phyloP scores from a whole-genome alignment of 2,113 vertebrate species.

The Leiothrix lutea region DNA sequence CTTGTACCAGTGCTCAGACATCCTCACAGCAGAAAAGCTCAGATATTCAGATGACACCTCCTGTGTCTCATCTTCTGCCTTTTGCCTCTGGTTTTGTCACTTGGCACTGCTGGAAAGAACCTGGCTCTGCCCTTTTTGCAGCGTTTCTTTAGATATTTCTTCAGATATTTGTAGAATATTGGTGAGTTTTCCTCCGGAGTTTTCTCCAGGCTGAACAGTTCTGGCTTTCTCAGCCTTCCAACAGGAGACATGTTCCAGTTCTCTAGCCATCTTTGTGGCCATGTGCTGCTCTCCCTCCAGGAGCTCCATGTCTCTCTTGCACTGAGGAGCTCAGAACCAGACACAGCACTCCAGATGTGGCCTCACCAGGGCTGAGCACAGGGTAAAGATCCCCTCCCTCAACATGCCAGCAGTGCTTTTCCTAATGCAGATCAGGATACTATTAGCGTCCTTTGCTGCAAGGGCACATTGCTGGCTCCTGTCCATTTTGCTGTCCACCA shows the following conservation, averaged over 20 bases:
- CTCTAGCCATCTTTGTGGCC: neutral
- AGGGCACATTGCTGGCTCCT: neutral
- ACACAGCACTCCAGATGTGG: neutral
- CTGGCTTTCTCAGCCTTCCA: neutral
- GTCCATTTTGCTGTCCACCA: neutral
- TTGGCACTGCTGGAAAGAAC: neutral
- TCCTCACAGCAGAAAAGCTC: neutral
- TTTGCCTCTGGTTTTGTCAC: neutral
- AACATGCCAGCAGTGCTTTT: neutral
- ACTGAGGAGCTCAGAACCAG: neutral
- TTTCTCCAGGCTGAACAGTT: neutral
- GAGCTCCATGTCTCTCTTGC: neutral
- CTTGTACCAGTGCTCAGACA: neutral
- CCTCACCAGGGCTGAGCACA: neutral
- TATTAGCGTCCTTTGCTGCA: neutral
- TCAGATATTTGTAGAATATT: neutral
- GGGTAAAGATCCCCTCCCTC: neutral
- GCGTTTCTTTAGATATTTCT: neutral
- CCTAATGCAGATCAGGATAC: neutral
- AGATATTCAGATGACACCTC: neutral
- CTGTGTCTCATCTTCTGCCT: neutral
- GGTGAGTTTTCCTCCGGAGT: neutral
- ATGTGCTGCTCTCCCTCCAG: neutral
- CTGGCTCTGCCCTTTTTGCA: neutral
- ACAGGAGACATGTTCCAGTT: neutral